Percentiles rank a stretch among this genome's conserved stretches.
Conservation (phyloP, 2,797 vertebrate genomes). For the Peromyscus attwateri region DNA sequence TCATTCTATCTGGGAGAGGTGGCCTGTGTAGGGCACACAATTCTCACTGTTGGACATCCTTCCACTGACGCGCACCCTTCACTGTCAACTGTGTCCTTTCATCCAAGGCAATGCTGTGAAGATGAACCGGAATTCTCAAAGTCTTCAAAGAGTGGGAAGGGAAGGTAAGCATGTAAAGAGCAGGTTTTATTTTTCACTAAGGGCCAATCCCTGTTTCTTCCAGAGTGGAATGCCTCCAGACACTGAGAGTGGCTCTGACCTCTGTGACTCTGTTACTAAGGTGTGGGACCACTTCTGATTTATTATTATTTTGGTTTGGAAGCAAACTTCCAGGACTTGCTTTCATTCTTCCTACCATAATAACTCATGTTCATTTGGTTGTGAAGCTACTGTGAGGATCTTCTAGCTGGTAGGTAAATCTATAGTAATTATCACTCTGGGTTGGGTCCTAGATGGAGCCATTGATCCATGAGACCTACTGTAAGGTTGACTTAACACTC, state of each 20-base stretch:
- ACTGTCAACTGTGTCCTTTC: neutral
- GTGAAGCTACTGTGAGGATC: neutral
- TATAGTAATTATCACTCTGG: neutral
- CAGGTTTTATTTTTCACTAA: constrained; percentile 2
- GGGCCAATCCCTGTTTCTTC: neutral
- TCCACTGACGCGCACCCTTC: neutral
- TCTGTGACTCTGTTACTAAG: neutral
- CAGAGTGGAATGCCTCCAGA: neutral
- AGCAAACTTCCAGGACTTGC: neutral
- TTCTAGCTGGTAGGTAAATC: neutral
- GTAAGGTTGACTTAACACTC: neutral
- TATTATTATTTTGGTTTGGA: neutral
- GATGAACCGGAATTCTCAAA: neutral
- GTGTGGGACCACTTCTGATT: neutral
- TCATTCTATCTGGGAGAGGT: neutral
- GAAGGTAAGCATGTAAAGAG: neutral
- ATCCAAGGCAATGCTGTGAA: neutral
- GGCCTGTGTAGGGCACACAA: neutral
- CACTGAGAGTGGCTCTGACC: neutral
- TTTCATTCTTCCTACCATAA: neutral
- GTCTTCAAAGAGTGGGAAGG: neutral
- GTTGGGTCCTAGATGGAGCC: neutral
- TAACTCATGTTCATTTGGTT: neutral
- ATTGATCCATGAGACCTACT: neutral
- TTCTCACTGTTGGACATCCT: neutral